Evolutionary conservation across 2,888 invertebrate genomes (phyloP).

Genomic region (Margaritifera margaritifera): DNA sequence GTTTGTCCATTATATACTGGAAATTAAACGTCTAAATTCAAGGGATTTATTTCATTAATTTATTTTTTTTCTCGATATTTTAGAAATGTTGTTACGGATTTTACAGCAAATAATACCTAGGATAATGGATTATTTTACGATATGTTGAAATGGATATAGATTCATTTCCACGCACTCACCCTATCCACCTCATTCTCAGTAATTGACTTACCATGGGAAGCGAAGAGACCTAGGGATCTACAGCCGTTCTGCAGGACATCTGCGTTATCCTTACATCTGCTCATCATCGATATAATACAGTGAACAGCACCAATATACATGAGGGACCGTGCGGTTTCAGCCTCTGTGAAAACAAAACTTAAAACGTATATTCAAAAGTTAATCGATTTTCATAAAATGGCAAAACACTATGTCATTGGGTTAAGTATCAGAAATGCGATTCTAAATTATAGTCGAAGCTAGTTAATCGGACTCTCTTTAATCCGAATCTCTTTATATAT

Average conservation of each 20-base stretch:
- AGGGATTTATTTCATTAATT: background rate
- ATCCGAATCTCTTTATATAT: too few species aligned
- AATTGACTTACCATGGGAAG: slow-evolving; percentile 48
- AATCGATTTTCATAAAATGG: background rate
- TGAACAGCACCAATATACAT: slow-evolving; percentile 61
- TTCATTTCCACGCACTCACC: too few species aligned
- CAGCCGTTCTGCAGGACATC: slow-evolving; percentile 56
- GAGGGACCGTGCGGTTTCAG: slow-evolving; percentile 50
- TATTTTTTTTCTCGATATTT: background rate
- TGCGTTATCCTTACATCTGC: slow-evolving; percentile 42
- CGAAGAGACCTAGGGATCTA: slow-evolving; percentile 57
- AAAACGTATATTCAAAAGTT: background rate
- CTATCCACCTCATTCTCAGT: too few species aligned
- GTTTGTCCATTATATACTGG: too few species aligned
- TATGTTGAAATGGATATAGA: too few species aligned
- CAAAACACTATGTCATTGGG: background rate
- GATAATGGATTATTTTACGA: background rate
- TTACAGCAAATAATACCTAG: background rate
- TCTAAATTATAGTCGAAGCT: background rate
- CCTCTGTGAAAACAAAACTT: slow-evolving; percentile 17
- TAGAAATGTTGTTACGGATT: background rate
- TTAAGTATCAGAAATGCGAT: background rate
- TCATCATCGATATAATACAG: slow-evolving; percentile 54
- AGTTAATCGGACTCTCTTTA: too few species aligned
- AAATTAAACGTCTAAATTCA: background rate